These are phyloP conservation scores for Orthosia cruda DNA, from an alignment of 2,888 invertebrate species.

Conservation along the genomic window DNA sequence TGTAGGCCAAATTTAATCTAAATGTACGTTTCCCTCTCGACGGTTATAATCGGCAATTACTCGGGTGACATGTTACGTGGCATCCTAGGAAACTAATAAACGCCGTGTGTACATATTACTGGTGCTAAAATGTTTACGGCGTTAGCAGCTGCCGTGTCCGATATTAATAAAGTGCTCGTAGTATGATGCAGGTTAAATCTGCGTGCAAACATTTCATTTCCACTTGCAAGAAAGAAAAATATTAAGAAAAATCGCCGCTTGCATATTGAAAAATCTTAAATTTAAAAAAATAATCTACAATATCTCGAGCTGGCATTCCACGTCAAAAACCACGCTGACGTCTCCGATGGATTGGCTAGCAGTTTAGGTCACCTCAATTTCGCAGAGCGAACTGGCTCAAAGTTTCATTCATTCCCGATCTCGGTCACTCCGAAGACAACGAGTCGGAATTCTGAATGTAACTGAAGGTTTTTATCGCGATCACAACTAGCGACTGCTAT, in stretches of 20 bases:
- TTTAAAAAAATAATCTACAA: not conserved
- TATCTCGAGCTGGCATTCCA: not conserved
- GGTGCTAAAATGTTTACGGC: slow-evolving; percentile 33
- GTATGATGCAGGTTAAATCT: not conserved
- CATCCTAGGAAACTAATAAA: slow-evolving; percentile 17
- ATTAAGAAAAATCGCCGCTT: no score
- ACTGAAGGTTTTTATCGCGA: slow-evolving; percentile 22
- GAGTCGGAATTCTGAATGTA: slow-evolving; percentile 12
- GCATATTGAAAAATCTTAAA: not conserved
- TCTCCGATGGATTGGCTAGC: not conserved
- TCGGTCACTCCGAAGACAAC: slow-evolving; percentile 6
- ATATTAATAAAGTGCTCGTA: slow-evolving; percentile 10
- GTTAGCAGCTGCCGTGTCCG: not conserved
- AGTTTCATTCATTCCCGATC: slow-evolving; percentile 17
- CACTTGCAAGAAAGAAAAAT: not conserved
- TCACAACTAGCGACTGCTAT: not conserved
- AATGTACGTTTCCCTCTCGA: not conserved
- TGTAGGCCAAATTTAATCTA: slow-evolving; percentile 17
- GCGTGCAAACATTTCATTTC: not conserved
- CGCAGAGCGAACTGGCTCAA: slow-evolving; percentile 25
- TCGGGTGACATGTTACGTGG: not conserved
- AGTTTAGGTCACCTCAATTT: slow-evolving; percentile 25
- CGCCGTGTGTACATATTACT: not conserved
- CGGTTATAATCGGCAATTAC: slow-evolving; percentile 20
- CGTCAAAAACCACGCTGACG: no score